Evolutionary conservation across 2,888 invertebrate species (phyloP).

Genomic region (Dione vanillae): DNA sequence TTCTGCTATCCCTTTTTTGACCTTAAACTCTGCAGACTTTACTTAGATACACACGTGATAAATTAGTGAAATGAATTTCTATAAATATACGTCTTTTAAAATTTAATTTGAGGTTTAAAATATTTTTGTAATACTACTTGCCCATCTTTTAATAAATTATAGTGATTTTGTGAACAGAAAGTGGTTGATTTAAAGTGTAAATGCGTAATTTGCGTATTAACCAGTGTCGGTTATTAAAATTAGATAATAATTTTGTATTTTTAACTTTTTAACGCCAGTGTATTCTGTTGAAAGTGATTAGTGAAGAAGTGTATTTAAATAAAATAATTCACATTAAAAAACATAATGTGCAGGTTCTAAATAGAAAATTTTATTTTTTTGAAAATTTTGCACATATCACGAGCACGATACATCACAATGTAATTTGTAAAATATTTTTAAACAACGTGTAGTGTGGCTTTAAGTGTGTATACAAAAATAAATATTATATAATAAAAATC

Average conservation of each 20-base stretch:
- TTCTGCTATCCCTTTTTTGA: slow-evolving; percentile 65
- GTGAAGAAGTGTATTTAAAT: slow-evolving; percentile 6
- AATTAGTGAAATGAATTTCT: slow-evolving; percentile 42
- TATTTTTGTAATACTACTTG: slow-evolving; percentile 20
- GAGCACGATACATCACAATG: slow-evolving; percentile 78
- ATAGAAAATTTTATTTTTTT: slow-evolving; percentile 66
- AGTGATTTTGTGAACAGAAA: neutral
- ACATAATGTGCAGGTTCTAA: slow-evolving; percentile 74
- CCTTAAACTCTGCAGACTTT: slow-evolving; percentile 73
- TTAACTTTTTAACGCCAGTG: neutral
- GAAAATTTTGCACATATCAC: slow-evolving; percentile 75
- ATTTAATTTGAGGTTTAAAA: neutral
- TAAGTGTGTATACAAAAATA: slow-evolving; percentile 54
- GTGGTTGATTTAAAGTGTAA: slow-evolving; percentile 4
- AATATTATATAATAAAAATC: slow-evolving; percentile 53
- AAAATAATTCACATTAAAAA: slow-evolving; percentile 56
- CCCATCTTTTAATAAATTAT: neutral
- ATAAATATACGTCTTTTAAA: slow-evolving; percentile 36
- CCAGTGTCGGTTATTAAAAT: neutral
- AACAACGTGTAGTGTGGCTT: slow-evolving; percentile 73
- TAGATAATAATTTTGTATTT: neutral
- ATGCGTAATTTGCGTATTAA: neutral
- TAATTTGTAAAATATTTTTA: slow-evolving; percentile 73
- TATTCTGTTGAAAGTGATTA: neutral
- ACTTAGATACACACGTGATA: slow-evolving; percentile 51